These are phyloP conservation scores for Odontamblyopus rebecca DNA, from an alignment of 2,797 vertebrate genomes.

Conservation along the genomic window DNA sequence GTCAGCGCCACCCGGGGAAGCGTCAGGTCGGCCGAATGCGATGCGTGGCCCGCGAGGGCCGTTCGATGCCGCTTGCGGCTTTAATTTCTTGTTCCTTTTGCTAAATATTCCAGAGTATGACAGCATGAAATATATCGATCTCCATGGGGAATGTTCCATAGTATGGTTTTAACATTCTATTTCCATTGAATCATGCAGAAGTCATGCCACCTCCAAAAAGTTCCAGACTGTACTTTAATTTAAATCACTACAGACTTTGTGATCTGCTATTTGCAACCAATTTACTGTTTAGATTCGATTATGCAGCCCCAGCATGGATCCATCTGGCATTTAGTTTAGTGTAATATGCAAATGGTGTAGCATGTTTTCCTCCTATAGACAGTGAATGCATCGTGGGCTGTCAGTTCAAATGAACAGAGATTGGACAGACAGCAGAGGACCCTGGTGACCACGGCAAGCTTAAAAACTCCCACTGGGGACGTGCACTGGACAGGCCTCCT, in stretches of 20 bases:
- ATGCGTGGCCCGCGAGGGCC: too few relatives aligned
- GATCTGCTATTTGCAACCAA: not conserved
- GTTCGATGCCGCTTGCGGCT: too few relatives aligned
- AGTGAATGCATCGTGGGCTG: constrained; percentile 13
- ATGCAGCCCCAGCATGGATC: not conserved
- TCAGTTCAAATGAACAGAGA: constrained; percentile 41
- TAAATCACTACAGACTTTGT: not conserved
- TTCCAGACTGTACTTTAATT: too few relatives aligned
- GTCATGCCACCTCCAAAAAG: too few relatives aligned
- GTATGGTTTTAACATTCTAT: too few relatives aligned
- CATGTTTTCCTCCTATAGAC: not conserved
- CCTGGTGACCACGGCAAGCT: constrained; percentile 39
- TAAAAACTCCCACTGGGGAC: constrained; percentile 60
- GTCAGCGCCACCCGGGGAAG: too few relatives aligned
- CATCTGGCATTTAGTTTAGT: not conserved
- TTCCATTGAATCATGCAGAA: too few relatives aligned
- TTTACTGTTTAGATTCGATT: not conserved
- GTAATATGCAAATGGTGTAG: not conserved
- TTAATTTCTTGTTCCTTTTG: too few relatives aligned
- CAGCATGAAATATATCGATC: too few relatives aligned
- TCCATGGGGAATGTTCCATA: too few relatives aligned
- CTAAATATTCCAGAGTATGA: too few relatives aligned
- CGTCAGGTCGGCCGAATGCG: too few relatives aligned
- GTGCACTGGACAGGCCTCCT: constrained; percentile 29
- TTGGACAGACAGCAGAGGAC: constrained; percentile 46